Evolutionary conservation across 2,113 vertebrate genomes (phyloP), one percentile per base, ranked within the genome.

Genomic region (Hypocryptadius cinnamomeus): DNA sequence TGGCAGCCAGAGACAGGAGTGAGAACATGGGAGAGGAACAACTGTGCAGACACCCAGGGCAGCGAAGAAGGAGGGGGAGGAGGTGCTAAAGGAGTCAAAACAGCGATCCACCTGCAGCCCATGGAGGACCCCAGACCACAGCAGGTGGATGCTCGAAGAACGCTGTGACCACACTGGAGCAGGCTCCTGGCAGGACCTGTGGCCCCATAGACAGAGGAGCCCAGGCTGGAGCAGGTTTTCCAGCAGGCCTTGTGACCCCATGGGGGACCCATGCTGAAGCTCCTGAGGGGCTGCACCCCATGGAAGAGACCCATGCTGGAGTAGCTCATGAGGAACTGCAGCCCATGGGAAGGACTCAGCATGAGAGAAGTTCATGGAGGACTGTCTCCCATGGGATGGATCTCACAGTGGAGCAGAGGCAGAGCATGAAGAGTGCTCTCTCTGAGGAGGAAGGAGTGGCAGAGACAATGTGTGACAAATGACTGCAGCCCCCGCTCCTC

Each of bases 341-440:
- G 63, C 44, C 18, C 40, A 20, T 5, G 18, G 30, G 39, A 78
- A 35, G 51, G 23, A 66, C 21, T 16, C 47, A 31, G 2, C 10
- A 3, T 3, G 39, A 31, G 10, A 70, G 13, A 37, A 37, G 7
- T 27, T 37, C 0, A 0, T 37, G 42, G 11, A 78, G 13, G 5
- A 37, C 11, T 57, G 30, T 25, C 10, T 51, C 8, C 54, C 6
- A 3, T 9, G 20, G n/a, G 30, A 72, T 23, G n/a, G 23, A 63
- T 16, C 31, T 48, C 35, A 61, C 3, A 13, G 33, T 35, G 21
- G n/a, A 74, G 48, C n/a, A 73, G 30, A 24, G 35, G 31, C 50
- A 37, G 16, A 37, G 10, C 12, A 37, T 8, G 27, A 83, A 27
- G 23, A 83, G 23, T 23, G 21, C 45, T n/a, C 50, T 33, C 22